These are phyloP conservation scores for Pagetopsis macropterus DNA, from an alignment of 2,797 vertebrate species.

Conservation along the genomic window DNA sequence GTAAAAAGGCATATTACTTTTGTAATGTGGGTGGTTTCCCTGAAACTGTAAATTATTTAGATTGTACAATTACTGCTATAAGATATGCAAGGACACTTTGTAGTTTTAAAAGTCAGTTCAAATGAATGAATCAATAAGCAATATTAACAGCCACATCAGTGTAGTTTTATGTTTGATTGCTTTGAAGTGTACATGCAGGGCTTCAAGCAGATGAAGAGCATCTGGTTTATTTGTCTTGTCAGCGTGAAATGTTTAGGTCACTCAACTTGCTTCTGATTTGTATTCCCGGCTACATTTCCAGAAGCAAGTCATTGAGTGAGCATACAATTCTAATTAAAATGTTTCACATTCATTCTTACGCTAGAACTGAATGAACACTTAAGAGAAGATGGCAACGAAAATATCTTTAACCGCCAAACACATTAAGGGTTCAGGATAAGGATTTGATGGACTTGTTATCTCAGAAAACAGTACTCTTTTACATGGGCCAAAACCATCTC, in stretches of 20 bases:
- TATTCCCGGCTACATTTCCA: neutral
- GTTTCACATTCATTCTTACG: neutral
- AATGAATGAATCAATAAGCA: neutral
- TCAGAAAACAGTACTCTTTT: slow-evolving; percentile 10
- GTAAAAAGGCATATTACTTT: neutral
- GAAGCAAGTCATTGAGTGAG: neutral
- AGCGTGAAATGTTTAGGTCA: neutral
- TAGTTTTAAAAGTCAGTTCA: neutral
- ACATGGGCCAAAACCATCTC: slow-evolving; percentile 24
- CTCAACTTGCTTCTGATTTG: neutral
- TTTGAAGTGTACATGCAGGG: neutral
- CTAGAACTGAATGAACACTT: neutral
- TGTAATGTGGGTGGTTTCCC: neutral
- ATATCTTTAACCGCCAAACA: neutral
- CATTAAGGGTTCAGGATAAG: neutral
- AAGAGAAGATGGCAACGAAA: fast-evolving
- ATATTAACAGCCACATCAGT: neutral
- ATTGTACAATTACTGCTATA: neutral
- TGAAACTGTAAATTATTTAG: neutral
- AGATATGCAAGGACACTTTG: neutral
- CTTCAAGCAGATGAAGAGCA: neutral
- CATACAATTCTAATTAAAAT: neutral
- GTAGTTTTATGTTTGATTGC: slow-evolving; percentile 1
- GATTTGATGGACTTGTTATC: neutral
- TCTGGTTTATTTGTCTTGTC: slow-evolving; percentile 21